Conservation (phyloP, 1,140 invertebrate genomes). For the Papilio machaon region DNA sequence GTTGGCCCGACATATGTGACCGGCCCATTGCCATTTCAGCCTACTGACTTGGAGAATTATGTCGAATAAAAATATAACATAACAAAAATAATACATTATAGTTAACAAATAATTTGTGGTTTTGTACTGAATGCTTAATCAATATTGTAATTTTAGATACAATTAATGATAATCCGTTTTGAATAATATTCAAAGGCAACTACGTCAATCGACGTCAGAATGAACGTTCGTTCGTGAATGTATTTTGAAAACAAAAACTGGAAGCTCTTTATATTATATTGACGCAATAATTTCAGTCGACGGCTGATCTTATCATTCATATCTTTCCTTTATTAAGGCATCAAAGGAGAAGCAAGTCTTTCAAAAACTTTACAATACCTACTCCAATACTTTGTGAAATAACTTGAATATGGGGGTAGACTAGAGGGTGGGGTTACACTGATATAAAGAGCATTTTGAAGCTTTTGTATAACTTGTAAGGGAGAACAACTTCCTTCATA, state of each 20-base stretch:
- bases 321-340: conserved; percentile 33
- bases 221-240: conserved; percentile 1
- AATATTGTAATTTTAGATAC: background rate
- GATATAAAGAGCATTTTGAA: conserved; percentile 41
- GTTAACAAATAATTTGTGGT: background rate
- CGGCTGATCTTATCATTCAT: conserved; percentile 28
- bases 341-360: conserved; percentile 41
- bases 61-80: too few relatives aligned
- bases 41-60: too few relatives aligned
- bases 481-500: conserved; percentile 38
- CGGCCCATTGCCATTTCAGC: too few relatives aligned
- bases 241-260: conserved; percentile 26
- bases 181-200: conserved; percentile 1
- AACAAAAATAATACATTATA: background rate
- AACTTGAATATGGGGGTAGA: conserved; percentile 36
- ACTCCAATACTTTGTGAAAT: conserved; percentile 41
- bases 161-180: background rate
- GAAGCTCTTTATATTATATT: conserved; percentile 21
- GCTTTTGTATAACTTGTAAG: conserved; percentile 41
- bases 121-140: background rate
- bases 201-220: background rate
- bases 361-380: conserved; percentile 48
- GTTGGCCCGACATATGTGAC: too few relatives aligned
- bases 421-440: conserved; percentile 40
- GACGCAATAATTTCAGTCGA: conserved; percentile 30